phyloP scores from a whole-genome alignment of 2,888 invertebrate species.

The Aphidoletes aphidimyza region DNA sequence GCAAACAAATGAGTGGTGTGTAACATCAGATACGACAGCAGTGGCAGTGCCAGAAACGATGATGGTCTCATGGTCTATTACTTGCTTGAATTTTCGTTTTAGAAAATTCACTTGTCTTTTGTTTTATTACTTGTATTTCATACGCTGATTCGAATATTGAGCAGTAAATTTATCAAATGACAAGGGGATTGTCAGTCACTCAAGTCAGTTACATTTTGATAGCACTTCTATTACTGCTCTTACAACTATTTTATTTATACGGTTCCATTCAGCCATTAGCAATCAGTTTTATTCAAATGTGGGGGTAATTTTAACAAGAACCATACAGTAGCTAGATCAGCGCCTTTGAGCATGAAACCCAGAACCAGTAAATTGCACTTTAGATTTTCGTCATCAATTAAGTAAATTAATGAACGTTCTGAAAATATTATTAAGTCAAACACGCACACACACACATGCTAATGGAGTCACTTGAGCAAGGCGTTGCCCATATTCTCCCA shows the following conservation, averaged over 20 bases:
- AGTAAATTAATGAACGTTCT: constrained; percentile 38
- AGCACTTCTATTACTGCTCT: no score
- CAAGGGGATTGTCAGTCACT: not conserved
- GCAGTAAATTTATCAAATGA: not conserved
- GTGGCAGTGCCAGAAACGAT: not conserved
- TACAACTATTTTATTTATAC: not conserved
- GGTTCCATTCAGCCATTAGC: not conserved
- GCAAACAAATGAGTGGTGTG: not conserved
- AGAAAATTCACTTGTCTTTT: not conserved
- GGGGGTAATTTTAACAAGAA: not conserved
- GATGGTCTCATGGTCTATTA: not conserved
- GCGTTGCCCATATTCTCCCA: not conserved
- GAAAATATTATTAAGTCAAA: constrained; percentile 26
- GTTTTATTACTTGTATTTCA: not conserved
- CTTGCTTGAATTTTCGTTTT: no score
- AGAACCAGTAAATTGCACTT: constrained; percentile 37
- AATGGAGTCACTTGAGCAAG: not conserved
- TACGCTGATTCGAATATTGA: not conserved
- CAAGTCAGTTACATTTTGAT: not conserved
- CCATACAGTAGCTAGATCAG: not conserved
- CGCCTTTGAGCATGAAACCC: not conserved
- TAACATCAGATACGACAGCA: not conserved
- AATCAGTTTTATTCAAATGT: not conserved
- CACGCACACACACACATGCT: not conserved
- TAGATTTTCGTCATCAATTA: constrained; percentile 36